Percentiles rank a stretch among this genome's conserved stretches.
Evolutionary conservation across 2,113 vertebrate species (phyloP).

Genomic region (Saimiri boliviensis): DNA sequence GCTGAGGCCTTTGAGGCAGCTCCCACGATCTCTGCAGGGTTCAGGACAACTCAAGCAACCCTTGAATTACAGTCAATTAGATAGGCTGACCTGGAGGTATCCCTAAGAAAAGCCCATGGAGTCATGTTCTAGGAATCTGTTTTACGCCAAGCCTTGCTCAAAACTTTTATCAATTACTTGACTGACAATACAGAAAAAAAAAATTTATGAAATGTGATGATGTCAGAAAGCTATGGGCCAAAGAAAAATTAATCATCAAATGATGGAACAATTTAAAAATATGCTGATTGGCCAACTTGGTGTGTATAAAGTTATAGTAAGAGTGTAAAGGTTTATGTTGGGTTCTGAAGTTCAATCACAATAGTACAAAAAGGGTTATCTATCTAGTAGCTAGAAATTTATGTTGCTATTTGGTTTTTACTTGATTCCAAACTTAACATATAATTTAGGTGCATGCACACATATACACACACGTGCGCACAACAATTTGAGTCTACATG

Average conservation of each 20-base stretch:
- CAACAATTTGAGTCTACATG: neutral
- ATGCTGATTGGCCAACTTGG: neutral
- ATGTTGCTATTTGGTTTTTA: conserved; percentile 7
- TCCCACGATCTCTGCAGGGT: neutral
- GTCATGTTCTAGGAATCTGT: neutral
- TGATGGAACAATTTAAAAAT: neutral
- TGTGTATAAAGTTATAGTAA: neutral
- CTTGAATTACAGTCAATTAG: neutral
- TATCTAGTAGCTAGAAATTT: neutral
- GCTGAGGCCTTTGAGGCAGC: rapidly evolving
- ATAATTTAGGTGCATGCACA: neutral
- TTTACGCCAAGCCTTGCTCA: neutral
- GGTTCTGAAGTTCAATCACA: neutral
- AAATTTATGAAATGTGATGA: neutral
- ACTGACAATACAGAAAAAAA: neutral
- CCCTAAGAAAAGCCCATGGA: neutral
- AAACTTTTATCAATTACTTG: neutral
- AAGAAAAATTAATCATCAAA: neutral
- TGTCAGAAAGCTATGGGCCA: neutral
- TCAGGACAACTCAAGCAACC: neutral
- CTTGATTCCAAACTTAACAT: neutral
- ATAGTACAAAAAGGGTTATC: neutral
- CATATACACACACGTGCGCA: neutral
- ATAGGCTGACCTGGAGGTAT: neutral
- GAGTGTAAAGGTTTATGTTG: neutral